phyloP scores from a whole-genome alignment of 2,888 invertebrate genomes.

The Agonopterix arenella region DNA sequence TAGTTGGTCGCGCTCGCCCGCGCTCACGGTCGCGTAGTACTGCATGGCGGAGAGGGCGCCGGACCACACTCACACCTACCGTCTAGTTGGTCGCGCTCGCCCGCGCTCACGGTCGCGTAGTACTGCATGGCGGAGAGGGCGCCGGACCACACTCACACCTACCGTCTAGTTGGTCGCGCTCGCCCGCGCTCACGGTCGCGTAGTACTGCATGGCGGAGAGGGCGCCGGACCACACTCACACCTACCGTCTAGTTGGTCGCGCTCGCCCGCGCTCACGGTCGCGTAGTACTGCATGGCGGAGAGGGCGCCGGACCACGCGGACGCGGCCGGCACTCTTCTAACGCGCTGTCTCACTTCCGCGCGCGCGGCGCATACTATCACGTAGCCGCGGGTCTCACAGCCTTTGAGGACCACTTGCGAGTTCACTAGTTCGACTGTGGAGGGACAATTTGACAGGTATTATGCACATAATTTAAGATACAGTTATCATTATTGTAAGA shows the following conservation, averaged over 20 bases:
- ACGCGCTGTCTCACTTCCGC: constrained; percentile 94
- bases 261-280: constrained; percentile 91
- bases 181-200: constrained; percentile 94
- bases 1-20: too few relatives aligned
- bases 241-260: constrained; percentile 81
- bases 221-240: constrained; percentile 96
- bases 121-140: too few relatives aligned
- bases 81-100: too few relatives aligned
- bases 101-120: too few relatives aligned
- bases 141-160: too few relatives aligned
- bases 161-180: constrained; percentile 81
- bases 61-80: too few relatives aligned
- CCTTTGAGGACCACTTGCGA: constrained; percentile 96
- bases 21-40: too few relatives aligned
- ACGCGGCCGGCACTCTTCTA: constrained; percentile 89
- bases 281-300: constrained; percentile 99
- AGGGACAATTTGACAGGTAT: background rate
- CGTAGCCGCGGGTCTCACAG: constrained; percentile 97
- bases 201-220: constrained; percentile 98
- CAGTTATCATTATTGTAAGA: too few relatives aligned
- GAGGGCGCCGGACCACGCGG: constrained; percentile 96
- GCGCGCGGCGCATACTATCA: constrained; percentile 96
- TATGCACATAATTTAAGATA: too few relatives aligned
- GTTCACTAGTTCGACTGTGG: constrained; percentile 90
- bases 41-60: too few relatives aligned